Conservation (phyloP, 2,113 vertebrate species). For the Etheostoma cragini region DNA sequence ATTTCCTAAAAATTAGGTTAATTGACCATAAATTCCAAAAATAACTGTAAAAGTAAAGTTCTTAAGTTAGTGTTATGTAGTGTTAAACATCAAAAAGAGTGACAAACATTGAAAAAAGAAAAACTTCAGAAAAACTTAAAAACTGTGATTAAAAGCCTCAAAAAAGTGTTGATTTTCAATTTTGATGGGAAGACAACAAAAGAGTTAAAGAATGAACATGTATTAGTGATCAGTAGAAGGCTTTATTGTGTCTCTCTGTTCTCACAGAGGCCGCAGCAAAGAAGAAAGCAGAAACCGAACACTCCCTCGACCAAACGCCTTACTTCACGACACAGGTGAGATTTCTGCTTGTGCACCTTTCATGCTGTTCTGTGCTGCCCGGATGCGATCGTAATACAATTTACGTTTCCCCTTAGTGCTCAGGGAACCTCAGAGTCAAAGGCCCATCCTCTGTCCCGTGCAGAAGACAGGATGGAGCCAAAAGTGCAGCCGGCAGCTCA, state of each 20-base stretch:
- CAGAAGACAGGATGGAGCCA: slow-evolving; percentile 22
- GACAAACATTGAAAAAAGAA: too few species aligned
- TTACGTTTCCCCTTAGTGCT: slow-evolving; percentile 32
- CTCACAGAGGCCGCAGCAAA: slow-evolving; percentile 58
- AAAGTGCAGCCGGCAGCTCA: slow-evolving; percentile 29
- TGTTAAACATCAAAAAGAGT: too few species aligned
- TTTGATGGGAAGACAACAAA: too few species aligned
- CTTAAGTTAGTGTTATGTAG: too few species aligned
- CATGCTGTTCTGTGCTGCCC: not conserved
- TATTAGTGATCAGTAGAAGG: not conserved
- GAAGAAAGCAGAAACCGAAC: slow-evolving; percentile 62
- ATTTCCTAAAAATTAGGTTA: too few species aligned
- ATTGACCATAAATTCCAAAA: too few species aligned
- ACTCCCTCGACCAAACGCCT: slow-evolving; percentile 28
- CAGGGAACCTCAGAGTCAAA: slow-evolving; percentile 48
- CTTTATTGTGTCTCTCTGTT: slow-evolving; percentile 1
- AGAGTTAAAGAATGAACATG: not conserved
- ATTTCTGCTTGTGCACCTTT: not conserved
- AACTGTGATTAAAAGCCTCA: too few species aligned
- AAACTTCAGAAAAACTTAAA: too few species aligned
- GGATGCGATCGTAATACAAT: fast-evolving
- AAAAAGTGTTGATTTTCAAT: too few species aligned
- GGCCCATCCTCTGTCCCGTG: not conserved
- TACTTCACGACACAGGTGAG: slow-evolving; percentile 56
- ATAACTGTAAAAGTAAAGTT: too few species aligned